Evolutionary conservation across 2,888 invertebrate genomes (phyloP), one percentile per base, ranked within the genome.

Genomic region (Mylabris sibirica): DNA sequence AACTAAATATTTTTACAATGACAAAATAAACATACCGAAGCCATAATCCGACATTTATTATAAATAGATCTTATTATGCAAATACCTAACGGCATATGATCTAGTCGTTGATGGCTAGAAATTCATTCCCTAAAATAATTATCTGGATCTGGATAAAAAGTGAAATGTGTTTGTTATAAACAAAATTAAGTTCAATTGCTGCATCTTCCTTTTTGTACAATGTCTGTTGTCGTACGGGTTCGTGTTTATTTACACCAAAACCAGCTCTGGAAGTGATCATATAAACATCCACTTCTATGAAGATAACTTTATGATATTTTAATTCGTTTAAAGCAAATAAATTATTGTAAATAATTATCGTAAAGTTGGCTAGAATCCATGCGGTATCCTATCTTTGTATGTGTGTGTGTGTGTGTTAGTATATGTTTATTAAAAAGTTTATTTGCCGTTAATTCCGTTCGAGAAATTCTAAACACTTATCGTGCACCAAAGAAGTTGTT

Each of bases 221-320:
- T 53, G 49, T 53, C 49, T 53, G 49, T 53, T 53, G 49, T 53
- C 49, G 49, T 53, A 6, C 9, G 22, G 22, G 49, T 22, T 22
- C 2, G 8, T 53, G 49, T 53, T 53, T 53, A 53, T 53, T 53
- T 53, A 53, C 49, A 53, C 49, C 49, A 2, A n/a, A 53, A 53
- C 49, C 9, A 22, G 22, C 11, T 53, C 49, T 53, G 49, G 49
- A 53, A 53, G 49, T 53, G 49, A 75, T 75, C 71, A 72, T 71
- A 69, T 67, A 73, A 63, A 75, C 72, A 74, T 67, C 59, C 72
- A 71, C 68, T 71, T 69, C 67, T 65, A 68, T 68, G 69, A 62
- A 68, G 72, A 75, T 72, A 68, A 74, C 72, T 75, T 75, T 75
- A 75, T 72, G 74, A 72, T 65, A 71, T 72, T 73, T 74, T 74